Evolutionary conservation across 2,113 vertebrate species (phyloP), one percentile per base, ranked within the genome.

Genomic region (Lasiurus borealis): DNA sequence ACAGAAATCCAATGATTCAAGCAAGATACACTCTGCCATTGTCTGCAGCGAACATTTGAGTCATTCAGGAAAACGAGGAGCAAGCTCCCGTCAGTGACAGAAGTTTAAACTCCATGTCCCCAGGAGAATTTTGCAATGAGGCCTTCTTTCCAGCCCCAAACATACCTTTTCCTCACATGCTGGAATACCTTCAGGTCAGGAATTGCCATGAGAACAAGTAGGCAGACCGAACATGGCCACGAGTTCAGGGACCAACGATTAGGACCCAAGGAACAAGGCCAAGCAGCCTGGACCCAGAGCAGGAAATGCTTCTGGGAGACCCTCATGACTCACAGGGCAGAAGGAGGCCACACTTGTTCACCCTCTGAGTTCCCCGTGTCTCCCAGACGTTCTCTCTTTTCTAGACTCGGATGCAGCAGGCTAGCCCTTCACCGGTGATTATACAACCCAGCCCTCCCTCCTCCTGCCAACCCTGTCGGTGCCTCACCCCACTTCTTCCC

Each of bases 21-120:
- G 98, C 97, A 98, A 96, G 98, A 98, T 98, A 98, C 98, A 98
- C 98, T 97, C 98, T 97, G 97, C 97, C 97, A 83, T 97, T 97
- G 96, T 97, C 97, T 97, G 92, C 98, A 97, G 97, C 97, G 98
- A 98, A 97, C 93, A 93, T 96, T 98, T 95, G 97, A 98, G 97
- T 98, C 97, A 98, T 97, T 98, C 98, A 95, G 97, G 90, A 97
- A 97, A 97, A 95, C 19, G 7, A 78, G 71, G 81, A 84, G 54
- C 90, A 66, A 76, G 86, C 82, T 86, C 52, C 64, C 21, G 8
- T 98, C 95, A 91, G 94, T 96, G 97, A 98, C 97, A 88, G 81
- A 93, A 94, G 85, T 69, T 92, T 72, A 85, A 88, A 90, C 85
- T 84, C 52, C 62, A 31, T 4, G 62, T 93, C 89, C 93, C 50